Conservation (phyloP, 1,140 invertebrate genomes). For the Sycophaga agraensis region DNA sequence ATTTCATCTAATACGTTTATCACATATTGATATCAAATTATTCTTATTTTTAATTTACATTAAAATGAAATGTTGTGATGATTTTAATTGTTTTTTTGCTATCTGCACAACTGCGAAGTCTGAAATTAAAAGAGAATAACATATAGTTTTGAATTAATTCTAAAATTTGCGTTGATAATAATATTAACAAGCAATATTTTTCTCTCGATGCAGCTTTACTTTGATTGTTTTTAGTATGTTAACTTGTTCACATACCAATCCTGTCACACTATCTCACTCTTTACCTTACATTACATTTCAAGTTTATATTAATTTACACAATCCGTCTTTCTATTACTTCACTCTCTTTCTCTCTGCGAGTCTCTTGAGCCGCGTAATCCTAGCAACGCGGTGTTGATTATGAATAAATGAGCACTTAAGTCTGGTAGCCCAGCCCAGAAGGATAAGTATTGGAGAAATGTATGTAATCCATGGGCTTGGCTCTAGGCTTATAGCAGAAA, state of each 20-base stretch:
- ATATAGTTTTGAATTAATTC: no score
- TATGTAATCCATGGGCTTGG: slow-evolving; percentile 3
- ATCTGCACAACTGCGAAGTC: no score
- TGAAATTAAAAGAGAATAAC: no score
- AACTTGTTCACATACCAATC: slow-evolving; percentile 1
- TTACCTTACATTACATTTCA: slow-evolving; percentile 1
- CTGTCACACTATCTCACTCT: not conserved
- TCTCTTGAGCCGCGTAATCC: not conserved
- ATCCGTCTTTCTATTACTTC: slow-evolving; percentile 22
- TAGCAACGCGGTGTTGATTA: slow-evolving; percentile 11
- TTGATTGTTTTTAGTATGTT: not conserved
- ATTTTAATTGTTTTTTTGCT: no score
- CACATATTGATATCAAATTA: no score
- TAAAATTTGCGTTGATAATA: no score
- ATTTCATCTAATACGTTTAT: no score
- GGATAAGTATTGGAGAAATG: not conserved
- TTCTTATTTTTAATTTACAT: no score
- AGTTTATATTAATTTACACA: slow-evolving; percentile 10
- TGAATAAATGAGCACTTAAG: slow-evolving; percentile 17
- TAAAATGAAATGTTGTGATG: no score
- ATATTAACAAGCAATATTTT: slow-evolving; percentile 1
- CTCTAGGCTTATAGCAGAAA: not conserved
- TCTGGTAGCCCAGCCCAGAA: not conserved
- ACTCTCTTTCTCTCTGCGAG: slow-evolving; percentile 30
- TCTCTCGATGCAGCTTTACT: not conserved